A percentile compares a stretch with the other conserved stretches of the same genome.
These are phyloP conservation scores for Saccostrea cuccullata DNA, from an alignment of 1,140 invertebrate genomes.

Conservation along the genomic window DNA sequence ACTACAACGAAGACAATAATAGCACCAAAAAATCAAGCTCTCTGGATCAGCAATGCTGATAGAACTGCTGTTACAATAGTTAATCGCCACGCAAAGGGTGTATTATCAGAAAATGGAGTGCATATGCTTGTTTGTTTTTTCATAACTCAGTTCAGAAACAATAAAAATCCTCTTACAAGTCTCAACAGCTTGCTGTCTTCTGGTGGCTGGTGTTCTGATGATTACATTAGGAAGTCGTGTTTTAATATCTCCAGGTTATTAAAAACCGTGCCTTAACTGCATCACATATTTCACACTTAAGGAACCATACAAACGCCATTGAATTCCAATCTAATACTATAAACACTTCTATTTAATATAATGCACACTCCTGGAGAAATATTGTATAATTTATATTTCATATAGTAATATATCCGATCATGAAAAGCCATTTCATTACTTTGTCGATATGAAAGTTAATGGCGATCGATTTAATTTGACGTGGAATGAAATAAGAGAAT, in stretches of 20 bases:
- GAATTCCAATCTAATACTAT: too few relatives aligned
- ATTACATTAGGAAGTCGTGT: not conserved
- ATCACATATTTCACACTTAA: too few relatives aligned
- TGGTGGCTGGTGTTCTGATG: not conserved
- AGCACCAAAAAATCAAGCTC: too few relatives aligned
- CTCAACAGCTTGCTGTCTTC: not conserved
- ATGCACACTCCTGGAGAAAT: too few relatives aligned
- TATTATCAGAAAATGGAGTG: not conserved
- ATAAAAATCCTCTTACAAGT: not conserved
- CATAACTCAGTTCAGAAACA: not conserved
- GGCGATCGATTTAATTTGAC: slow-evolving; percentile 13
- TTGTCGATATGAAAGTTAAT: not conserved
- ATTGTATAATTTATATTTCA: too few relatives aligned
- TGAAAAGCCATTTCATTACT: not conserved
- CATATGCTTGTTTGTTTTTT: not conserved
- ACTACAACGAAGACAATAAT: too few relatives aligned
- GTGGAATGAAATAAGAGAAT: not conserved
- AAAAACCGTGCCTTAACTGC: not conserved
- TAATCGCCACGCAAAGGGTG: not conserved
- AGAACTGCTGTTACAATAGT: too few relatives aligned
- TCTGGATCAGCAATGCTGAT: not conserved
- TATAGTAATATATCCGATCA: too few relatives aligned
- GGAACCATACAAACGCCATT: too few relatives aligned
- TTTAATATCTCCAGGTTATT: not conserved
- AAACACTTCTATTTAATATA: too few relatives aligned